These are phyloP conservation scores for Euphonia xanthogaster DNA, from an alignment of 2,797 vertebrate species.

Conservation along the genomic window DNA sequence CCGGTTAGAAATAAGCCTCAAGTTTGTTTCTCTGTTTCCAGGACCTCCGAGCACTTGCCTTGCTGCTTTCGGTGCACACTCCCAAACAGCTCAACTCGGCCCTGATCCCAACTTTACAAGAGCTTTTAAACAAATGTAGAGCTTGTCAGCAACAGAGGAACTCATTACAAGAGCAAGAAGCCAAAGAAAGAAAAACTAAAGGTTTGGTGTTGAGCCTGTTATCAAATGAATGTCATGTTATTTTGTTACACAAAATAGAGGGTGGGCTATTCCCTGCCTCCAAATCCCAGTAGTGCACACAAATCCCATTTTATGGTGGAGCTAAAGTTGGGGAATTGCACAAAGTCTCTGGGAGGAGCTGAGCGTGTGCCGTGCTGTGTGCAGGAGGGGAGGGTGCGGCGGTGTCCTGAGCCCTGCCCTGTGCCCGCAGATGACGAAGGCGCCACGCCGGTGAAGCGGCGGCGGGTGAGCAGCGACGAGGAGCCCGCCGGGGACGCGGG, in stretches of 20 bases:
- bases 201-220: slow-evolving; percentile 70
- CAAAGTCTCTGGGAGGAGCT: not conserved
- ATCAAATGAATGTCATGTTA: rapidly evolving
- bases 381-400: not conserved
- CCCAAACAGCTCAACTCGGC: slow-evolving; percentile 89
- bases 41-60: slow-evolving; percentile 91
- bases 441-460: slow-evolving; percentile 91
- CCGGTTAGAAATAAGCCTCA: not conserved
- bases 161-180: slow-evolving; percentile 89
- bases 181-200: slow-evolving; percentile 92
- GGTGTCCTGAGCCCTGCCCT: not conserved
- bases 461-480: slow-evolving; percentile 90
- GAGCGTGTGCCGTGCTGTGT: not conserved
- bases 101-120: slow-evolving; percentile 90
- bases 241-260: not conserved
- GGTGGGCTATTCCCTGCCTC: not conserved
- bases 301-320: rapidly evolving
- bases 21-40: slow-evolving; percentile 52
- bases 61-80: slow-evolving; percentile 93
- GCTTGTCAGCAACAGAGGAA: slow-evolving; percentile 90
- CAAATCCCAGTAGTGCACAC: rapidly evolving
- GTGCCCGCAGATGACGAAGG: slow-evolving; percentile 87
- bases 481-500: slow-evolving; percentile 77
- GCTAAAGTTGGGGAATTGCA: not conserved
- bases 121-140: slow-evolving; percentile 89